Conservation (phyloP, 2,888 invertebrate genomes). For the Cheilosia soror region DNA sequence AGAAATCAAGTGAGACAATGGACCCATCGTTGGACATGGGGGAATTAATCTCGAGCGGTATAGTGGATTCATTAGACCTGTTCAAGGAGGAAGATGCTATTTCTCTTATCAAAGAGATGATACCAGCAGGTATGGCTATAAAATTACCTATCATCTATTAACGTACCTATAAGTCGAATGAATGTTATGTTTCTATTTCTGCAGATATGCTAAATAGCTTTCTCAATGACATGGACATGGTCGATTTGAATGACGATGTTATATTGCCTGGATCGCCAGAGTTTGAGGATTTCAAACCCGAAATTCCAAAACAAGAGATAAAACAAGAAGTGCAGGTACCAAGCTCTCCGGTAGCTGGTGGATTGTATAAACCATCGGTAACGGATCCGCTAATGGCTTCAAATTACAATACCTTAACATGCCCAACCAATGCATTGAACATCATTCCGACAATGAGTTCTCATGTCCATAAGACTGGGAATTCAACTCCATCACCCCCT, state of each 20-base stretch:
- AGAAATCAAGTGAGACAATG: slow-evolving; percentile 48
- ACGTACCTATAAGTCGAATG: background rate
- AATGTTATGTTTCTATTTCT: background rate
- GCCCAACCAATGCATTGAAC: slow-evolving; percentile 43
- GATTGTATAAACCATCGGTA: slow-evolving; percentile 78
- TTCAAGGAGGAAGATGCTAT: slow-evolving; percentile 82
- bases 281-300: slow-evolving; percentile 75
- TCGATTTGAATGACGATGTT: slow-evolving; percentile 79
- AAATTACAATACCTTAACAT: slow-evolving; percentile 77
- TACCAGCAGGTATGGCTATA: slow-evolving; percentile 79
- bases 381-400: slow-evolving; percentile 80
- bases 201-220: slow-evolving; percentile 81
- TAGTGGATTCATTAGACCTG: slow-evolving; percentile 80
- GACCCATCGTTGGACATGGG: slow-evolving; percentile 79
- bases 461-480: slow-evolving; percentile 44
- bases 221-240: slow-evolving; percentile 81
- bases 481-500: slow-evolving; percentile 60
- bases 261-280: slow-evolving; percentile 76
- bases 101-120: slow-evolving; percentile 82
- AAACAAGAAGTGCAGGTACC: slow-evolving; percentile 54
- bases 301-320: slow-evolving; percentile 53
- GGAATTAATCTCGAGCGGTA: slow-evolving; percentile 78
- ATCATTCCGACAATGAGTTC: slow-evolving; percentile 53
- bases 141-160: background rate
- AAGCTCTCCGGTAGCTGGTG: slow-evolving; percentile 61